Conservation (phyloP, 92 coral and sea anemone genomes). For the Paramuricea clavata region DNA sequence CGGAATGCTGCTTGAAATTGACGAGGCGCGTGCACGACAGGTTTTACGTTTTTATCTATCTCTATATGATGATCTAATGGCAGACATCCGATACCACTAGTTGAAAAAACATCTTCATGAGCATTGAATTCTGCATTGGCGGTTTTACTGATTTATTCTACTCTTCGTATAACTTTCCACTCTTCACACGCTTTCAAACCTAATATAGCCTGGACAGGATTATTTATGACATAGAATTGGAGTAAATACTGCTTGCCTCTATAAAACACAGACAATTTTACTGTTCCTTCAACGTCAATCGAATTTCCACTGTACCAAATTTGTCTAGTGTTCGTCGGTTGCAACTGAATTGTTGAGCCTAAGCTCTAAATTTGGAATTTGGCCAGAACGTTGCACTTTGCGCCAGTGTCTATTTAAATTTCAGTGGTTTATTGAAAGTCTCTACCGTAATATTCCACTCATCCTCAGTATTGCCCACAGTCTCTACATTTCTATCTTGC, state of each 20-base stretch:
- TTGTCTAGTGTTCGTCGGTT: conserved; percentile 18
- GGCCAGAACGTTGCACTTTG: conserved; percentile 3
- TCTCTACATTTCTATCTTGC: not conserved
- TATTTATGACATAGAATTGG: conserved; percentile 7
- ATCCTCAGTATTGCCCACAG: not conserved
- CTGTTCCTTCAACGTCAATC: conserved; percentile 15
- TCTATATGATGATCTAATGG: conserved; percentile 3
- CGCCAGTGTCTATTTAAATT: conserved; percentile 12
- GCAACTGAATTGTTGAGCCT: not conserved
- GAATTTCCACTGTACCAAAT: conserved; percentile 24
- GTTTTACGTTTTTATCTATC: not conserved
- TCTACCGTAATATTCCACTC: conserved; percentile 3
- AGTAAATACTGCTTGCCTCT: not conserved
- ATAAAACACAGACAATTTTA: not conserved
- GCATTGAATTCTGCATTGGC: not conserved
- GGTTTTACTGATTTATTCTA: not conserved
- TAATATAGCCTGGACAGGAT: conserved; percentile 12
- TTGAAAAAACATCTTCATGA: conserved; percentile 16
- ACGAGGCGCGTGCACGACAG: conserved; percentile 57
- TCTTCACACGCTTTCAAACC: conserved; percentile 1
- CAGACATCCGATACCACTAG: conserved; percentile 7
- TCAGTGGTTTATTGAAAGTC: not conserved
- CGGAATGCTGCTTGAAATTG: conserved; percentile 40
- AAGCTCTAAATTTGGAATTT: not conserved
- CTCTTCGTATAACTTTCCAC: conserved; percentile 13